Base-by-base conservation (phyloP, 2,113 vertebrate genomes). In the Lampris megalopsis region DNA sequence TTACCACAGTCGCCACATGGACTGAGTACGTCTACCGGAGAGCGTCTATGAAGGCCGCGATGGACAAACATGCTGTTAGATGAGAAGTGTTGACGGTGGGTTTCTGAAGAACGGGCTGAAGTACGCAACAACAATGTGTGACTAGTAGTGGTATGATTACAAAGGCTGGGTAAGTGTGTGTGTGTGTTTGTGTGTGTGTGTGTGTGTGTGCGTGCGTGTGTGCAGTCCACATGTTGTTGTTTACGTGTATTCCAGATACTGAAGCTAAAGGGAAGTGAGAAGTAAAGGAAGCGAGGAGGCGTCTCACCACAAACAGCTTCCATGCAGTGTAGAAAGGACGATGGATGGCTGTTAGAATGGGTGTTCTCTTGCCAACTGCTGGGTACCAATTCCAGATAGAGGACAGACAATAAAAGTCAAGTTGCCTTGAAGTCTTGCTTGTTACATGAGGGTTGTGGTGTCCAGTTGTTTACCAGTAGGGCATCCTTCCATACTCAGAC, bases 241-340 rank as follows among this genome's bases (percentile, higher is more conserved):
- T 45, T 68, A 9, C 41, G 47, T 74, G 47, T 50, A 64, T 59
- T 73, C 62, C 8, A 67, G 71, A 67, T 66, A 58, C 64, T 63
- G 61, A 61, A 52, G 64, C 45, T 62, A 35, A 66, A 70, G 73
- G 69, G 42, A 72, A 42, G 61, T 72, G 74, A 71, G 64, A 69
- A 69, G 65, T 67, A 61, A 75, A 68, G 58, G 63, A 73, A 89
- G 56, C 78, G 77, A 69, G 68, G 78, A 66, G 73, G 73, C 69
- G 71, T 81, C 67, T 70, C 70, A 75, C 10, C 56, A 9, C 8
- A 68, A 63, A 24, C 62, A 66, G 9, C 68, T 52, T 1, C 42
- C 5, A n/a, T 48, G 24, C 4, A 60, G 1, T 9, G 53, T 43
- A 49, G 2, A 58, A 66, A 7, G 43, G 43, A 45, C 7, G 43